Evolutionary conservation across 2,113 vertebrate genomes (phyloP), one percentile per base, ranked within the genome.

Genomic region (Notothenia rossii): DNA sequence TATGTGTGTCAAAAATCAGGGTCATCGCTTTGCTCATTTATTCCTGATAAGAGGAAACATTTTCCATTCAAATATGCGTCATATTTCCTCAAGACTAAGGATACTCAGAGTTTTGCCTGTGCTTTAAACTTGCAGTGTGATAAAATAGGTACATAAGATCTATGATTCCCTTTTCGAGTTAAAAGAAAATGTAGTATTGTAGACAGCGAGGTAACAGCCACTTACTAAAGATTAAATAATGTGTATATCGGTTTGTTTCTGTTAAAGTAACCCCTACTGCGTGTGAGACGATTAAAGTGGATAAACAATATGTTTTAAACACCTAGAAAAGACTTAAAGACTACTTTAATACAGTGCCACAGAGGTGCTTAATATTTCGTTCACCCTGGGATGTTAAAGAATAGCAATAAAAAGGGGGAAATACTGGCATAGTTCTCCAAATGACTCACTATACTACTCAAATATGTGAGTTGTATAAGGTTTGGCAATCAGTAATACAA

Each of bases 31-130:
- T 74, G 48, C 25, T 60, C 43, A 36, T 81, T 46, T 62, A 17
- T 63, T 45, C 13, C 50, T 77, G 49, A 15, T 59, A 25, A 51
- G 17, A 75, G 25, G 14, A 43, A 5, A 29, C 2, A 12, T 54
- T 50, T 61, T 36, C n/a, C 1, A 67, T 80, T 54, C 12, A 66
- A 71, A 75, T 56, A 71, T 67, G 48, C 61, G n/a, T 17, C 22
- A 4, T 15, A 25, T 45, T 71, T 54, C 12, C 61, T 49, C 11
- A n/a, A 8, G 17, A 50, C 22, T 45, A 25, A 45, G 20, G 6
- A 33, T 20, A 22, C 10, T 53, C 18, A 72, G 20, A 46, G 17
- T 72, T 60, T 1, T n/a, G 5, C 45, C 33, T 14, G 4, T 48
- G 17, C n/a, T 69, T 14, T 43, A 25, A 58, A 22, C 62, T 17